Percentiles rank a stretch among this genome's conserved stretches.
Conservation (phyloP, 2,113 vertebrate species). For the Hyla sarda region DNA sequence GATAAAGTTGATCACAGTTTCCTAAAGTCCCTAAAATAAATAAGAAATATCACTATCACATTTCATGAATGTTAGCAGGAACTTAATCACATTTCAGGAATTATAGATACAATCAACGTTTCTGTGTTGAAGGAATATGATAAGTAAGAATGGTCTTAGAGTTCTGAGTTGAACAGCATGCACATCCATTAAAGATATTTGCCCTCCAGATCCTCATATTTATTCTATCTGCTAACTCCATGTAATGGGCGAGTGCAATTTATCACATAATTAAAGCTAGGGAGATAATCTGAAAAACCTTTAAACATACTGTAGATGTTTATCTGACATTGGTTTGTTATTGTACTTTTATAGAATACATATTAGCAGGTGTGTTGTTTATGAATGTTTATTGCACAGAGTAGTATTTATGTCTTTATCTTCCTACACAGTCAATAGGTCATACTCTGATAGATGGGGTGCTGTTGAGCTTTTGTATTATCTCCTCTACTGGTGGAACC, state of each 20-base stretch:
- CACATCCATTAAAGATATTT: conserved; percentile 36
- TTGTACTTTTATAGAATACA: not conserved
- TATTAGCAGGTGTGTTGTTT: not conserved
- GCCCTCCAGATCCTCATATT: conserved; percentile 25
- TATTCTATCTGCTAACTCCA: conserved; percentile 30
- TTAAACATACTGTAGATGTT: conserved; percentile 6
- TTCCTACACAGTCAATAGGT: no score
- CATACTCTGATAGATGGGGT: no score
- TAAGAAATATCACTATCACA: conserved; percentile 47
- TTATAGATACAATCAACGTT: conserved; percentile 51
- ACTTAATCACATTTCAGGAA: conserved; percentile 47
- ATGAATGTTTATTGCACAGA: not conserved
- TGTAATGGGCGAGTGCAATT: not conserved
- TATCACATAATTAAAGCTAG: not conserved
- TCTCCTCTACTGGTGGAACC: no score
- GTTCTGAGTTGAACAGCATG: conserved; percentile 17
- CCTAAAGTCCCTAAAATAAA: conserved; percentile 23
- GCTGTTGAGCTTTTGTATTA: not conserved
- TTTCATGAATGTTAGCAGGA: conserved; percentile 38
- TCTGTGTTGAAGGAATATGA: conserved; percentile 41
- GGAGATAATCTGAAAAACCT: not conserved
- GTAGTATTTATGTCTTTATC: not conserved
- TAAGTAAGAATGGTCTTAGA: conserved; percentile 29
- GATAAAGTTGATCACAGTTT: conserved; percentile 38
- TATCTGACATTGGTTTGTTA: conserved; percentile 4